Base-by-base conservation (phyloP, 2,797 vertebrate species). In the Coranthus polyacanthus region DNA sequence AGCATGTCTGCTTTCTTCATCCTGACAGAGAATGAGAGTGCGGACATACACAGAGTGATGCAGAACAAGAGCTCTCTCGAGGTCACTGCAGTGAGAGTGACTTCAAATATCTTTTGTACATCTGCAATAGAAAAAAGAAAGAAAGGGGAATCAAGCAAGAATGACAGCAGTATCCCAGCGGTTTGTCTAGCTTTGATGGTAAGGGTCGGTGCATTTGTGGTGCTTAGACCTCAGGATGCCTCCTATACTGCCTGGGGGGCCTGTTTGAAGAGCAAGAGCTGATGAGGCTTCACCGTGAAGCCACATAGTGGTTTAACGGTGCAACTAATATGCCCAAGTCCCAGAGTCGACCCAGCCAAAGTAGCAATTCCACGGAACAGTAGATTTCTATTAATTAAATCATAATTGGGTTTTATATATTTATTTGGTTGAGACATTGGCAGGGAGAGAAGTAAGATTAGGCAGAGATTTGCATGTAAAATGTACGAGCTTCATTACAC, bases 361-460 rank as follows among this genome's bases (percentile, higher is more conserved):
- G 89, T 78, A 90, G 78, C 91, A 92, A 91, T 93, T 93, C 88
- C 89, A 91, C 80, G 84, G 88, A 92, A 92, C 82, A 81, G 87
- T 91, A 90, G 91, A 92, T 92, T 93, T 92, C 93, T 92, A 92
- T 94, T 94, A 94, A 94, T 95, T 94, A 94, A 94, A 94, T 91
- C 92, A 92, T 94, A 94, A 94, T 94, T 94, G 91, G 91, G 91
- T 94, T 93, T 94, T 94, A 93, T 94, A 93, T 93, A 92, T 94
- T 94, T 93, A 94, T 95, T 94, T 94, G 91, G 88, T 73, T 72
- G 85, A 88, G 91, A 93, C 90, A 76, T 89, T 92, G 91, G 92
- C 89, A 89, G 88, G 73, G 83, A 92, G 84, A 92, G 67, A 84
- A 91, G 91, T 86, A 82, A 93, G 93, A 93, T 94, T 94, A 93